Conservation (phyloP, 2,797 vertebrate genomes). For the Oreochromis grahami region DNA sequence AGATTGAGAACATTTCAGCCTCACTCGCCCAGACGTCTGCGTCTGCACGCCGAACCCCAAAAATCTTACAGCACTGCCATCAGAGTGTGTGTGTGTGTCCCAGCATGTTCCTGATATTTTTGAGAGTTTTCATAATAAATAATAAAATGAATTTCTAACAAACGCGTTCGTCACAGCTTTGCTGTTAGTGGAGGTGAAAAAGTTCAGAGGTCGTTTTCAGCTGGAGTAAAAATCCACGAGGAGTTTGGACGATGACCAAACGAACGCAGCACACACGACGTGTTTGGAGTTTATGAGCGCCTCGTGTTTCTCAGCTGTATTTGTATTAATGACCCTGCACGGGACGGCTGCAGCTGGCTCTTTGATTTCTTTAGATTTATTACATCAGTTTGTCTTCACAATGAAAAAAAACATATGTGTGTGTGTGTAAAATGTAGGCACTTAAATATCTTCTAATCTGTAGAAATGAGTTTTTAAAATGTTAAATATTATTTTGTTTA, state of each 20-base stretch:
- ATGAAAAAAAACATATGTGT: rapidly evolving
- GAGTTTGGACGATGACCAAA: not conserved
- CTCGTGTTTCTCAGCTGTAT: not conserved
- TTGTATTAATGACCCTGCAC: not conserved
- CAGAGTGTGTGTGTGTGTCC: not conserved
- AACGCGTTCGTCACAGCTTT: not conserved
- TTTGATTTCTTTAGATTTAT: not conserved
- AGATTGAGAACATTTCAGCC: no score
- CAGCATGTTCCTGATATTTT: not conserved
- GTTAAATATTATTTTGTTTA: not conserved
- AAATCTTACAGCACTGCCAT: no score
- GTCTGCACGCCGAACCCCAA: no score
- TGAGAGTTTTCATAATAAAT: not conserved
- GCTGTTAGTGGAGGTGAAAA: not conserved
- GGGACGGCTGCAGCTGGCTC: not conserved
- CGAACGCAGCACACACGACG: not conserved
- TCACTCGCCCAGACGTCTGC: no score
- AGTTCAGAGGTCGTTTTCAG: not conserved
- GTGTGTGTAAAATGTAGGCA: not conserved
- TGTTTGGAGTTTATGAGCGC: not conserved
- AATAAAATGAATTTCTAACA: not conserved
- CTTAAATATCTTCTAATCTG: not conserved
- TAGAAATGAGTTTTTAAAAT: not conserved
- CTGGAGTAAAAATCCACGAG: not conserved
- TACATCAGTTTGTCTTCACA: not conserved